Evolutionary conservation across 35 echinoderm and acorn worm genomes (phyloP).

Genomic region (Apostichopus parvimensis): DNA sequence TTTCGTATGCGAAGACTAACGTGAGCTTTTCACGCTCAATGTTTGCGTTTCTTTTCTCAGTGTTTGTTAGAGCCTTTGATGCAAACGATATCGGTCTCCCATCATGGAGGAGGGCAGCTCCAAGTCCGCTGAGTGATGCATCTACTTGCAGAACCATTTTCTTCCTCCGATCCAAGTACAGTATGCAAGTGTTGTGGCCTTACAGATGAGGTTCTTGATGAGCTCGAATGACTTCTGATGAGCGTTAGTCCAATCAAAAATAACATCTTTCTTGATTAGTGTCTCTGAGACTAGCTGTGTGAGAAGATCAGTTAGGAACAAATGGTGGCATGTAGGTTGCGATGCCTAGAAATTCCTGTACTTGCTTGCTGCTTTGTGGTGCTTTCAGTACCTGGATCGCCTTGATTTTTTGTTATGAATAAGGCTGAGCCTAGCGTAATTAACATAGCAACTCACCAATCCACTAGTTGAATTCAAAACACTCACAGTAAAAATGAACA

Average conservation of each 20-base stretch:
- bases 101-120: neutral
- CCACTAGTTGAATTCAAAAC: too few relatives aligned
- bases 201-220: neutral
- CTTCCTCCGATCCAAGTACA: conserved; percentile 14
- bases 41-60: neutral
- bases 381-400: conserved; percentile 31
- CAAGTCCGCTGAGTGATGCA: conserved; percentile 32
- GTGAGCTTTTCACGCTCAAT: conserved; percentile 27
- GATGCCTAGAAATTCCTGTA: conserved; percentile 63
- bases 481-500: too few relatives aligned
- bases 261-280: conserved; percentile 31
- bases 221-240: conserved; percentile 34
- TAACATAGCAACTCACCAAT: too few relatives aligned
- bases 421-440: too few relatives aligned
- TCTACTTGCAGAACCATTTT: conserved; percentile 16
- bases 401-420: conserved; percentile 27
- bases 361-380: conserved; percentile 25
- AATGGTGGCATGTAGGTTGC: conserved; percentile 67
- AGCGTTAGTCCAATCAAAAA: conserved; percentile 25
- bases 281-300: conserved; percentile 45
- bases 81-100: neutral
- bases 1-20: conserved; percentile 45
- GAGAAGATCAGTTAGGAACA: conserved; percentile 12
- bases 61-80: conserved; percentile 22
- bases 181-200: conserved; percentile 2